These are phyloP conservation scores for Oncorhynchus keta DNA, from an alignment of 2,113 vertebrate species.

Conservation along the genomic window DNA sequence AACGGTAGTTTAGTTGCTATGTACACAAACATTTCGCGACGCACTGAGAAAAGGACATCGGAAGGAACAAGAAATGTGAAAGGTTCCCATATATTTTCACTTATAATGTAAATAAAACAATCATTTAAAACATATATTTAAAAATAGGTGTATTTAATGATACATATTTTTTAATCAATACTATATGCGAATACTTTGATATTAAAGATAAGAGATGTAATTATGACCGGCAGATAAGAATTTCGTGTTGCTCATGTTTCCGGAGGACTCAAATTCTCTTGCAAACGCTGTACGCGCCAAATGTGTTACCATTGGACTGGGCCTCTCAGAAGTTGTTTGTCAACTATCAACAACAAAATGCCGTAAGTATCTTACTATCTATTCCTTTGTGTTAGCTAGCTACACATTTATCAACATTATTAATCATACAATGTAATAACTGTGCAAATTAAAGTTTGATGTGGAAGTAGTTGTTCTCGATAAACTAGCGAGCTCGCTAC, in stretches of 20 bases:
- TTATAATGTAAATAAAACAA: not conserved
- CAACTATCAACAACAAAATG: conserved; percentile 1
- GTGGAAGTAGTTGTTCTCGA: not conserved
- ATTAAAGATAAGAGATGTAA: not conserved
- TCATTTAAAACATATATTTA: not conserved
- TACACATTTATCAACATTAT: not conserved
- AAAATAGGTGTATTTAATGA: not conserved
- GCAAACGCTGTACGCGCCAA: not conserved
- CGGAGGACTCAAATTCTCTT: not conserved
- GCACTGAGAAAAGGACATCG: not conserved
- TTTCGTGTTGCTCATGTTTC: not conserved
- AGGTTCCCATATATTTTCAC: not conserved
- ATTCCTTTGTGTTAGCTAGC: not conserved
- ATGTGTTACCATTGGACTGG: not conserved
- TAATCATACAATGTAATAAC: not conserved
- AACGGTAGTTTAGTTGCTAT: too few relatives aligned
- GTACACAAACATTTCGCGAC: too few relatives aligned
- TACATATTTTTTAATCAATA: not conserved
- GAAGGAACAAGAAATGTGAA: not conserved
- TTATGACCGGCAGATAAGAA: not conserved
- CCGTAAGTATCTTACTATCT: conserved; percentile 30
- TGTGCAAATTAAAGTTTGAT: not conserved
- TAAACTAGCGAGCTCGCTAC: too few relatives aligned
- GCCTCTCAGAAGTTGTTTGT: not conserved
- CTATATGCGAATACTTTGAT: not conserved